Conservation (phyloP, 2,113 vertebrate species). For the Chelonoidis abingdonii region DNA sequence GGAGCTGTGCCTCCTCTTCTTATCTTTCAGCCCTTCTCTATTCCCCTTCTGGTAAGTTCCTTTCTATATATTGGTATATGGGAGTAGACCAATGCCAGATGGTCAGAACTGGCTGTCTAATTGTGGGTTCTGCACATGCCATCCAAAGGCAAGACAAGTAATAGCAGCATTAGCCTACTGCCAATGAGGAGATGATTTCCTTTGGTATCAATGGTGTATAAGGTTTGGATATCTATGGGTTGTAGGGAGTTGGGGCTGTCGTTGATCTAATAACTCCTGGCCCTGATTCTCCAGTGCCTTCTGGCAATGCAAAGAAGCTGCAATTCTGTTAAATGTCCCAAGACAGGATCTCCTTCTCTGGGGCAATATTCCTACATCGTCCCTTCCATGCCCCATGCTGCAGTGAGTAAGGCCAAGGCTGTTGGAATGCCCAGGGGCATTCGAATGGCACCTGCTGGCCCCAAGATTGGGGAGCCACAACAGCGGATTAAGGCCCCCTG, state of each 20-base stretch:
- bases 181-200: background rate
- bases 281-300: background rate
- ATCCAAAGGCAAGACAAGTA: background rate
- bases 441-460: background rate
- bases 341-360: background rate
- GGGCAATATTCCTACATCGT: background rate
- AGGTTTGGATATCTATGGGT: background rate
- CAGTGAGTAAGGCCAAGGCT: too few relatives aligned
- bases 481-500: background rate
- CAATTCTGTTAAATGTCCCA: too few relatives aligned
- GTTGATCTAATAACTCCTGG: background rate
- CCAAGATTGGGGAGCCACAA: background rate
- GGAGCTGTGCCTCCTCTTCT: background rate
- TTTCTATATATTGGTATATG: background rate
- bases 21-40: background rate
- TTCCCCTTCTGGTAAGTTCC: background rate
- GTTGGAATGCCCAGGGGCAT: background rate
- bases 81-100: fast-evolving
- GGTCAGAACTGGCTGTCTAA: background rate
- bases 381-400: too few relatives aligned
- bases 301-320: background rate
- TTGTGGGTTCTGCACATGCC: fast-evolving
- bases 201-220: background rate
- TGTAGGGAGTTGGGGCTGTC: background rate
- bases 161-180: background rate